These are phyloP conservation scores for Thymelicus sylvestris DNA, from an alignment of 2,888 invertebrate species.

Conservation along the genomic window DNA sequence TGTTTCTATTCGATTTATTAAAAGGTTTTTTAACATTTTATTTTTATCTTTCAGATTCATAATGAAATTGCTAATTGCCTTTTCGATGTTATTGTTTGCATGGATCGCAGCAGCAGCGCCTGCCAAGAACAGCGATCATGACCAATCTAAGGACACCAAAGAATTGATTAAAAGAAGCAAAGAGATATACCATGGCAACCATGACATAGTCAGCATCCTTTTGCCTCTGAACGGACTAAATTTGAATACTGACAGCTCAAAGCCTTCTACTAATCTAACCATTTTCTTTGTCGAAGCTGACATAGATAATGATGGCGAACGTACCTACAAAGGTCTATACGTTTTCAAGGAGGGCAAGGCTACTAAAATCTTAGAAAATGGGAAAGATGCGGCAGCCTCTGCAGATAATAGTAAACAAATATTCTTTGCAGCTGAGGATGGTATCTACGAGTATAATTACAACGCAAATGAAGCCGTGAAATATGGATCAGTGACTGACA, in stretches of 20 bases:
- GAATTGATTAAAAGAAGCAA: constrained; percentile 31
- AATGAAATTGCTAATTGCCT: constrained; percentile 28
- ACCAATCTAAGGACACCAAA: constrained; percentile 27
- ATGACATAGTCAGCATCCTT: constrained; percentile 47
- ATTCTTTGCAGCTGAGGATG: constrained; percentile 43
- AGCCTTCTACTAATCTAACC: background rate
- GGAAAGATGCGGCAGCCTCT: constrained; percentile 40
- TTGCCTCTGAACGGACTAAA: constrained; percentile 47
- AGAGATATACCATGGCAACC: constrained; percentile 39
- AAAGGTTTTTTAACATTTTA: too few relatives aligned
- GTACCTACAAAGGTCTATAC: constrained; percentile 40
- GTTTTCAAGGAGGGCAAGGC: constrained; percentile 40
- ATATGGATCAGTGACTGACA: constrained; percentile 48
- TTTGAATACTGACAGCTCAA: constrained; percentile 39
- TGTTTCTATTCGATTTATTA: too few relatives aligned
- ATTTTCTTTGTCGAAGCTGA: constrained; percentile 51
- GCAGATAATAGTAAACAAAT: constrained; percentile 37
- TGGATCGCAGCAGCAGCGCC: constrained; percentile 49
- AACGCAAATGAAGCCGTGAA: constrained; percentile 41
- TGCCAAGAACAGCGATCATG: constrained; percentile 27
- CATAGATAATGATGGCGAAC: constrained; percentile 39
- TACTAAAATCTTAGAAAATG: constrained; percentile 43
- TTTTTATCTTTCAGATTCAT: background rate
- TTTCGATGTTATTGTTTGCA: constrained; percentile 46
- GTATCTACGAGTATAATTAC: constrained; percentile 42